phyloP scores from a whole-genome alignment of 2,113 vertebrate species.

The Rhodinocichla rosea region DNA sequence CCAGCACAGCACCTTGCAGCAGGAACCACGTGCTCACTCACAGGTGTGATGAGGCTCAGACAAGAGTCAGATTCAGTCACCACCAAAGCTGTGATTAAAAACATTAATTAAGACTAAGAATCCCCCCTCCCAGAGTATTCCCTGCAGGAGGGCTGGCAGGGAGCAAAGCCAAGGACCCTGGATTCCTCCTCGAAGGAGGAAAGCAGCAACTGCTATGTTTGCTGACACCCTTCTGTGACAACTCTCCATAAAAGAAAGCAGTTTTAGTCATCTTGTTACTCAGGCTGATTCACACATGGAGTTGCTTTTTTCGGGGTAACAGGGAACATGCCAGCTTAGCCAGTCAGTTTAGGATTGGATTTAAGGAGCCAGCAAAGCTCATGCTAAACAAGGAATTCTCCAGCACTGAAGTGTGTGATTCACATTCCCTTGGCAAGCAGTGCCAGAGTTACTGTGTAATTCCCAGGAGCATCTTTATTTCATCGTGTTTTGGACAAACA shows the following conservation, averaged over 20 bases:
- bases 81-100: background rate
- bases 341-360: background rate
- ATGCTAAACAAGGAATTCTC: constrained; percentile 5
- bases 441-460: background rate
- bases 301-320: constrained; percentile 37
- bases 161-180: background rate
- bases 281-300: constrained; percentile 46
- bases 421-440: constrained; percentile 38
- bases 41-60: background rate
- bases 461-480: constrained; percentile 13
- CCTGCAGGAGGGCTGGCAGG: background rate
- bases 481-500: background rate
- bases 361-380: background rate
- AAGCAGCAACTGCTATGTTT: constrained; percentile 50
- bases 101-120: background rate
- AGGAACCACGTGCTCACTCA: background rate
- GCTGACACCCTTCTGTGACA: constrained; percentile 48
- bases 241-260: constrained; percentile 26
- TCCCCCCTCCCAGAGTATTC: background rate
- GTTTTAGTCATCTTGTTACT: constrained; percentile 60
- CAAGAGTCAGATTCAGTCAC: background rate
- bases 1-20: background rate
- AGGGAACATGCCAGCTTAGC: background rate
- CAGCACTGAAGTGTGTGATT: background rate
- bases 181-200: background rate